These are phyloP conservation scores for Pipistrellus pipistrellus DNA, from an alignment of 2,797 vertebrate species.

Conservation along the genomic window DNA sequence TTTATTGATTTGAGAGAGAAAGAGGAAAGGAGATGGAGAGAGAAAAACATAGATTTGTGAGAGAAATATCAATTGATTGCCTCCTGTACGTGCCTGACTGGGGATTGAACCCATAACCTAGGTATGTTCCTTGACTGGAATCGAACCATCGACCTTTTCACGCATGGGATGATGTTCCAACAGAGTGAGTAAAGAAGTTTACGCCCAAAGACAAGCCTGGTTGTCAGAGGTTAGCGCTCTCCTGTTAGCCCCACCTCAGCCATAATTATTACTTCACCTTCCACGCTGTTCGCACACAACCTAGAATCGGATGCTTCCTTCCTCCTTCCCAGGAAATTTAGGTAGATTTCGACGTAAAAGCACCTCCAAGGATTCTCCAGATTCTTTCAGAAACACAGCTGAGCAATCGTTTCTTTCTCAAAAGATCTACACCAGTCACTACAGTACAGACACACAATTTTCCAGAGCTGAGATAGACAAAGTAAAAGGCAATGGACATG, in stretches of 20 bases:
- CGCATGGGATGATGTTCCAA: background rate
- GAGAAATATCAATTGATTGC: background rate
- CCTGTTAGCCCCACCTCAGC: background rate
- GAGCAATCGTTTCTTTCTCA: background rate
- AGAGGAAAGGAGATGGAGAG: background rate
- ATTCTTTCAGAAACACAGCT: background rate
- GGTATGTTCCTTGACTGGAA: background rate
- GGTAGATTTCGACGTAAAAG: background rate
- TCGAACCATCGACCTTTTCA: background rate
- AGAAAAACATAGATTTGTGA: background rate
- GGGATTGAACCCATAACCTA: too few species aligned
- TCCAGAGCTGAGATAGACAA: background rate
- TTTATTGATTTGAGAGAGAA: background rate
- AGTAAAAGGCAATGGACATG: background rate
- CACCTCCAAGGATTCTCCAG: background rate
- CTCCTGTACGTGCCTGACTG: too few species aligned
- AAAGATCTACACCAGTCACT: background rate
- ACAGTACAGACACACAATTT: background rate
- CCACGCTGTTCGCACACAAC: background rate
- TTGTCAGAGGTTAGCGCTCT: background rate
- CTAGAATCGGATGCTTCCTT: background rate
- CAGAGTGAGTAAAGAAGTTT: background rate
- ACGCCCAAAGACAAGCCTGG: background rate
- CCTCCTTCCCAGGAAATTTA: conserved; percentile 3
- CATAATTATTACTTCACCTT: background rate